Evolutionary conservation across 2,113 vertebrate genomes (phyloP).

Genomic region (Nothobranchius kuhntae): DNA sequence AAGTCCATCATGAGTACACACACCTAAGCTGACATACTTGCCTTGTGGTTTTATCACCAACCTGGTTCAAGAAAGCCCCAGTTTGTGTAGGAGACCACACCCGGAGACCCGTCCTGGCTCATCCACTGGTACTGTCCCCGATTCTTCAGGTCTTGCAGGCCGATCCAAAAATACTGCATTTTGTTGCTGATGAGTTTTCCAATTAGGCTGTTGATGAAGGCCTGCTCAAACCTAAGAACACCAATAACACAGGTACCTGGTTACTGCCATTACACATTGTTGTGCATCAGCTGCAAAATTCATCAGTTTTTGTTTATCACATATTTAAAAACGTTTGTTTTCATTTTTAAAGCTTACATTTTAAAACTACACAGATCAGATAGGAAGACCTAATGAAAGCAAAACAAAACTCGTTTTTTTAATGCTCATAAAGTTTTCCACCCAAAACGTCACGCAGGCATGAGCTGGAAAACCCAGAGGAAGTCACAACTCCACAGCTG

Average conservation of each 20-base stretch:
- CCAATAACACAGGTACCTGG: background rate
- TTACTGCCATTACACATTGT: too few relatives aligned
- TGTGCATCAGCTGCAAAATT: too few relatives aligned
- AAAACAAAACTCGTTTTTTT: too few relatives aligned
- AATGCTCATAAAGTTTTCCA: too few relatives aligned
- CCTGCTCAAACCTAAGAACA: conserved; percentile 91
- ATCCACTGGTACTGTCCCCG: conserved; percentile 89
- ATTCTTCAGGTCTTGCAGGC: conserved; percentile 83
- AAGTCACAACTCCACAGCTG: too few relatives aligned
- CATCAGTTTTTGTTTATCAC: too few relatives aligned
- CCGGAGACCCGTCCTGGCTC: conserved; percentile 56
- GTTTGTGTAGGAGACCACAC: conserved; percentile 83
- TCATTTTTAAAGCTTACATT: too few relatives aligned
- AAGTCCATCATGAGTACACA: background rate
- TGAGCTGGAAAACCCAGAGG: too few relatives aligned
- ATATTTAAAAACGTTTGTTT: too few relatives aligned
- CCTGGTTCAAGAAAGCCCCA: conserved; percentile 89
- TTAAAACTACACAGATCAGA: too few relatives aligned
- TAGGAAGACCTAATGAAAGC: too few relatives aligned
- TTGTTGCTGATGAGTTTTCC: conserved; percentile 73
- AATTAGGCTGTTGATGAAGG: conserved; percentile 89
- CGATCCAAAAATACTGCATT: conserved; percentile 88
- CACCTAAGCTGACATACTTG: background rate
- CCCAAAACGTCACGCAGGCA: too few relatives aligned
- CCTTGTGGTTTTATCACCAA: conserved; percentile 42